Base-by-base conservation (phyloP, 2,888 invertebrate genomes). In the Lasioglossum pauxillum region DNA sequence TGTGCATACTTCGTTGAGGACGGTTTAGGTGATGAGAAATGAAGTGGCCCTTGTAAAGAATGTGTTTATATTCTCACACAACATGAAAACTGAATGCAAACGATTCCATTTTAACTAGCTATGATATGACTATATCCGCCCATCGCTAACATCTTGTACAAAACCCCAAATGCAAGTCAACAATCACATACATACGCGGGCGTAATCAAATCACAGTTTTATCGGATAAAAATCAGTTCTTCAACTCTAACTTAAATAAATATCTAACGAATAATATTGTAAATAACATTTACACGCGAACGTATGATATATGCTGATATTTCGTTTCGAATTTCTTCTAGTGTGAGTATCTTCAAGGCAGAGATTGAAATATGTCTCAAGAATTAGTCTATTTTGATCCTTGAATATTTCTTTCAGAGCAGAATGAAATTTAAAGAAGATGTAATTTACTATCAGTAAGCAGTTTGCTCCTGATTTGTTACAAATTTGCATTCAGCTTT, bases 71-170 rank as follows among this genome's bases (percentile, higher is more conserved):
- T 79, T 87, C 83, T 79, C 49, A 46, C 46, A 82, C 78, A 73
- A 86, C 82, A 88, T 57, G 75, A 84, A 92, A 90, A 93, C 91
- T 91, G 88, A 86, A 88, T 93, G 91, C 93, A 90, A 93, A 93
- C 88, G 90, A 90, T 91, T 90, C 89, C 84, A 89, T 90, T 89
- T 71, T 91, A 88, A 88, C 89, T 93, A 93, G 84, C 92, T 94
- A 95, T 94, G 92, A 93, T 94, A 94, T 94, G 94, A 94, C 94
- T 94, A 94, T 93, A 93, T 95, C 94, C 94, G 94, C 94, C 94
- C 95, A 93, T 92, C 90, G 91, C 92, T 93, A 93, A 89, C 85
- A 89, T 92, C 86, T 90, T 88, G 74, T 87, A 82, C 72, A 79
- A 85, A 89, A 86, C 82, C 83, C 90, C 87, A 84, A 89, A 90